Evolutionary conservation across 2,888 invertebrate species (phyloP).

Genomic region (Ochropacha duplaris): DNA sequence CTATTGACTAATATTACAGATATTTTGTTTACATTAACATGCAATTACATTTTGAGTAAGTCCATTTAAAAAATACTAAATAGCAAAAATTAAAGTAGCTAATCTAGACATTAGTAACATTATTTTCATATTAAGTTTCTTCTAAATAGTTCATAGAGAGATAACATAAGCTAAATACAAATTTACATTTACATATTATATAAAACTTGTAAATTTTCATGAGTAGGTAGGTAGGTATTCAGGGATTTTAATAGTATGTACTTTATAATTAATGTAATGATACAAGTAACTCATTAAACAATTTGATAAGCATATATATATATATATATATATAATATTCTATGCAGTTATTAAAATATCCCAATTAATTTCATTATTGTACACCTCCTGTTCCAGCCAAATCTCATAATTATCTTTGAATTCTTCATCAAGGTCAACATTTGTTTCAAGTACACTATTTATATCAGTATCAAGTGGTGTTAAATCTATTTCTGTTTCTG

Average conservation of each 20-base stretch:
- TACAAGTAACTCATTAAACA: background rate
- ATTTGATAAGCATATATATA: constrained; percentile 15
- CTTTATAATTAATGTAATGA: background rate
- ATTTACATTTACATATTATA: background rate
- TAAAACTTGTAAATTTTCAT: background rate
- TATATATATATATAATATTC: too few relatives aligned
- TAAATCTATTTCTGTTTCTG: constrained; percentile 82
- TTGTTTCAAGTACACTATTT: constrained; percentile 90
- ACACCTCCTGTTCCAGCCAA: constrained; percentile 99
- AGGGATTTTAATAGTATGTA: background rate
- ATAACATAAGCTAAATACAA: background rate
- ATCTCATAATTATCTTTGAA: constrained; percentile 96
- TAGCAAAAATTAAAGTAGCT: background rate
- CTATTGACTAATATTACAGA: background rate
- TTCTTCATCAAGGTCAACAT: constrained; percentile 93
- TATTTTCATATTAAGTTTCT: background rate
- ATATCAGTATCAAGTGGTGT: constrained; percentile 90
- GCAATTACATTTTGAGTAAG: background rate
- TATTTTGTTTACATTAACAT: background rate
- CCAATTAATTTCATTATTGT: constrained; percentile 92
- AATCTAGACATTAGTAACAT: background rate
- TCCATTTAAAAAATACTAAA: background rate
- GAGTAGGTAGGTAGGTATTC: background rate
- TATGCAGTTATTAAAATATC: constrained; percentile 78
- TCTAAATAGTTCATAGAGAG: background rate